A percentile compares a stretch with the other conserved stretches of the same genome.
Evolutionary conservation across 2,113 vertebrate species (phyloP).

Genomic region (Saguinus imperator): DNA sequence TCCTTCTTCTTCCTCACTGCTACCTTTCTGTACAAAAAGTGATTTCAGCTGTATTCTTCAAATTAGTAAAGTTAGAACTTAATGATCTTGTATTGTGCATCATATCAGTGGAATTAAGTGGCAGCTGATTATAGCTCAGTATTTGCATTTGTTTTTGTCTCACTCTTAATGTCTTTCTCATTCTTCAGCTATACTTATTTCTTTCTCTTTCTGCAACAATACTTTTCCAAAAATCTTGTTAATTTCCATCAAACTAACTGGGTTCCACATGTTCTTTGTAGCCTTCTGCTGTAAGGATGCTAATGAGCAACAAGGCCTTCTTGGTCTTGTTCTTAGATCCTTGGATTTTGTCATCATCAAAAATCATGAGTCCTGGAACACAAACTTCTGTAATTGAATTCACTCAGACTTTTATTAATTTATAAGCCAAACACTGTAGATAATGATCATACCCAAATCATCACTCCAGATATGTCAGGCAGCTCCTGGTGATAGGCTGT

Average conservation of each 20-base stretch:
- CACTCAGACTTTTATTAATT: constrained; percentile 54
- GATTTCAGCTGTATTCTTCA: background rate
- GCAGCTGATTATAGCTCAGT: background rate
- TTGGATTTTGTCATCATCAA: constrained; percentile 36
- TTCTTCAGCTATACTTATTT: background rate
- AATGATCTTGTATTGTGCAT: background rate
- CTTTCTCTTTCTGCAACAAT: background rate
- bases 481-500: constrained; percentile 17
- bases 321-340: background rate
- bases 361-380: constrained; percentile 13
- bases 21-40: background rate
- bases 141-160: background rate
- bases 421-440: constrained; percentile 49
- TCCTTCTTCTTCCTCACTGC: background rate
- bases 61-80: background rate
- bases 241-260: background rate
- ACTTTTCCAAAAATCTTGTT: constrained; percentile 32
- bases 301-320: background rate
- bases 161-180: background rate
- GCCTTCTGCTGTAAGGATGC: background rate
- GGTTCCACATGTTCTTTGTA: background rate
- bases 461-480: background rate
- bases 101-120: background rate
- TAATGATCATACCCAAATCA: constrained; percentile 24
- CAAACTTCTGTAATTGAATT: constrained; percentile 53